phyloP scores from a whole-genome alignment of 1,140 invertebrate species.

The Phocides pigmalion region DNA sequence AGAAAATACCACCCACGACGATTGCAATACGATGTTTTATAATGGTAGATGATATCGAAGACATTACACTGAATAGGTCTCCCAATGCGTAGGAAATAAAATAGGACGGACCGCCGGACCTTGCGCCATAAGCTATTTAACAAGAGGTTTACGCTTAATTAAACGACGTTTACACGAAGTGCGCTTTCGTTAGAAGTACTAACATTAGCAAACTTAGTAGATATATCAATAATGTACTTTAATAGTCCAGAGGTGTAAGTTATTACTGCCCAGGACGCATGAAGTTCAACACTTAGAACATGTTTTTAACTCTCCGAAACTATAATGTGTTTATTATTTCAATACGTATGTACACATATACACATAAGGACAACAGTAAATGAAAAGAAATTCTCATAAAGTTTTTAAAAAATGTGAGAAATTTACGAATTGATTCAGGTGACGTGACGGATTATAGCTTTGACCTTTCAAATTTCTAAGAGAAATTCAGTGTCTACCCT shows the following conservation, averaged over 20 bases:
- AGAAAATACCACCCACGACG: slow-evolving; percentile 76
- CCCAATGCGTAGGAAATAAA: slow-evolving; percentile 36
- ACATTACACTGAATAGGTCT: slow-evolving; percentile 50
- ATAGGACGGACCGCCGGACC: slow-evolving; percentile 2
- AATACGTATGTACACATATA: too few relatives aligned
- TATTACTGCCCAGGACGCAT: neutral
- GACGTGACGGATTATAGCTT: too few relatives aligned
- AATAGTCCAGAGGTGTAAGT: neutral
- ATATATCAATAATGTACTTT: neutral
- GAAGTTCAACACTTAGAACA: too few relatives aligned
- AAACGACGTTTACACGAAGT: slow-evolving; percentile 23
- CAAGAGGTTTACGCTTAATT: slow-evolving; percentile 7
- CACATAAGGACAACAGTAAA: too few relatives aligned
- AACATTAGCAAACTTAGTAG: slow-evolving; percentile 13
- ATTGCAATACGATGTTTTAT: slow-evolving; percentile 47
- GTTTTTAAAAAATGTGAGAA: too few relatives aligned
- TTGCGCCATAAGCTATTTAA: slow-evolving; percentile 20
- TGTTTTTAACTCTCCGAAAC: too few relatives aligned
- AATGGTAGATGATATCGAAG: slow-evolving; percentile 51
- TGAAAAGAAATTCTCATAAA: too few relatives aligned
- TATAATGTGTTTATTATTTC: too few relatives aligned
- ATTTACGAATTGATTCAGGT: too few relatives aligned
- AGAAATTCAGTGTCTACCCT: too few relatives aligned
- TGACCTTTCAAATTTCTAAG: too few relatives aligned
- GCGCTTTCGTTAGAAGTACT: slow-evolving; percentile 7